Base-by-base conservation (phyloP, 2,888 invertebrate genomes). In the Drosophila rellima region DNA sequence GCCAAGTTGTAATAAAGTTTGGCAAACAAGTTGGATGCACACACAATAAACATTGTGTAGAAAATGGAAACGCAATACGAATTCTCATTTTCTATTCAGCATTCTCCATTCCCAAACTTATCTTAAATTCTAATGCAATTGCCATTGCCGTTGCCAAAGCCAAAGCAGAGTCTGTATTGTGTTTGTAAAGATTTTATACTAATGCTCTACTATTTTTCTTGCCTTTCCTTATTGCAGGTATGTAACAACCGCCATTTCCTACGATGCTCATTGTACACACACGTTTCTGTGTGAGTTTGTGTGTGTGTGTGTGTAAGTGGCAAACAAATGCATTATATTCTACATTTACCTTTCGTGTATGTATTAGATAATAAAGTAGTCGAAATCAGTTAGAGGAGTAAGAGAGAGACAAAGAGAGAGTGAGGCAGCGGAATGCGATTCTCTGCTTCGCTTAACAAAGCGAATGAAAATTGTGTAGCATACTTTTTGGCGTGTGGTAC, bases 1-100 rank as follows among this genome's bases (percentile, higher is more conserved):
- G 88, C 85, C 79, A 82, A 87, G 73, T 84, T 89, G 88, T 85
- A 85, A 85, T 85, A 87, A 85, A 87, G 82, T 87, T 87, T 85
- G 73, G 78, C 84, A 87, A 85, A 84, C 88, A 85, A 80, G 75
- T 79, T 70, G 48, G 33, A 37, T 37, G 42, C 60, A 42, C 64
- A 63, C 48, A 55, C 60, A 54, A 37, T 23, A 40, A 45, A 48
- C 33, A 71, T 60, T 54, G 70, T 45, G 48, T 52, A 33, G 29
- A 31, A 56, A 73, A 69, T 76, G 61, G 52, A 55, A 71, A 51
- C 47, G 57, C 59, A 63, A 66, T 56, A 52, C 48, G 33, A 67
- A 66, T 52, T 44, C 57, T 54, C 50, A 55, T 26, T 37, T 33
- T 20, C n/a, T 50, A 50, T 39, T 26, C 33, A 18, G 13, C 15